Evolutionary conservation across 2,113 vertebrate genomes (phyloP), one percentile per base, ranked within the genome.

Genomic region (Brachirus orientalis): DNA sequence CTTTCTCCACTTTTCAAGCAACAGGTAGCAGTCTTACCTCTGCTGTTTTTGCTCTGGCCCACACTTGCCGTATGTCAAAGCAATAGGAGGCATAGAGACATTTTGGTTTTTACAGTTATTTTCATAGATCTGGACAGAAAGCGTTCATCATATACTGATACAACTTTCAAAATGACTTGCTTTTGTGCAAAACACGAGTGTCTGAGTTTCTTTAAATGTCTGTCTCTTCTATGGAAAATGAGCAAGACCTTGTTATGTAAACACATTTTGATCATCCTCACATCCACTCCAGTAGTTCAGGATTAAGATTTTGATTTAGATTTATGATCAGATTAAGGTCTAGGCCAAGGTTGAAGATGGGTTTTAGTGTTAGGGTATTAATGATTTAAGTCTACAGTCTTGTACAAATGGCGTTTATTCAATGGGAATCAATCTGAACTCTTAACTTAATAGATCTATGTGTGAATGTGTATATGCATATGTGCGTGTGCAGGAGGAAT

Each of bases 401-500:
- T 3, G 17, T 36, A 28, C 8, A 44, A 33, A 17, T 54, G 9
- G 16, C 17, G 28, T 51, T 52, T 8, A 45, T 7, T 19, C 28
- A 36, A 12, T 45, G 16, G 72, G 59, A n/a, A 1, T 47, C n/a
- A n/a, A 17, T 61, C 11, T 63, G 68, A 69, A 57, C 20, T 40
- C n/a, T 43, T 9, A 17, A 47, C 44, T 37, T 33, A 35, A 36
- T 57, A 45, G 13, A 60, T 28, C 28, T 1, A 6, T 19, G 20
- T 44, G 40, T 58, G 62, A 60, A 59, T 51, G 5, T 13, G 7
- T 9, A 20, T 52, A 13, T 33, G 51, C 62, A 45, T 69, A 48
- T 72, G 38, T 54, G 7, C 55, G 28, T 63, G 18, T 70, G 54
- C 77, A 56, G 35, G 69, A 78, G 72, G 80, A 85, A 82, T 82